Base-by-base conservation (phyloP, 2,113 vertebrate species). In the Psilopsiagon aurifrons region DNA sequence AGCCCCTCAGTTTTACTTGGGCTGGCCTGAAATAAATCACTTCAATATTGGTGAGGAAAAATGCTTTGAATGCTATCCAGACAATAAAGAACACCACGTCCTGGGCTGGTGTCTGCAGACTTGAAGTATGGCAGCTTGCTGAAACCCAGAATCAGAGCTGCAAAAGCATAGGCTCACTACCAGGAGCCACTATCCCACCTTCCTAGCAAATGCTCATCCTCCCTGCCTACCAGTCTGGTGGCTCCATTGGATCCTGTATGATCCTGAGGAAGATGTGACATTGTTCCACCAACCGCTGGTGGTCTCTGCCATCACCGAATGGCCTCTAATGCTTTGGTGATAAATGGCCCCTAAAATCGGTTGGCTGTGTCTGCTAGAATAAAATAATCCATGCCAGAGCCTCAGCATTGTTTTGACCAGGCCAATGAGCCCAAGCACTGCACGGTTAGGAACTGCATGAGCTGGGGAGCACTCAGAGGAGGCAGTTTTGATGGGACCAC, bases 91-190 rank as follows among this genome's bases (percentile, higher is more conserved):
- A 66, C 73, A 66, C 31, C 0, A 1, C 0, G 17, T 86, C 83
- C 74, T 74, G 80, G 28, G 22, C 41, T 84, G 47, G 25, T 41
- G 74, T 51, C 51, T 89, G 46, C 55, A 46, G 66, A 43, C 84
- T 89, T 0, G 0, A n/a, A n/a, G 4, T 74, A 59, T 3, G 37
- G 90, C 77, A 91, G 77, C 81, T 92, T 94, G 37, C 28, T 79
- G 87, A 49, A 70, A 24, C 33, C 54, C 44, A 28, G 77, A 19
- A 91, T 95, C 95, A 96, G 84, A 95, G 70, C 94, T 90, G 80
- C 83, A 85, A 96, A 92, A 95, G 66, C 74, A 91, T 55, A 86
- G 77, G 11, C 64, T 91, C 0, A 2, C 80, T 62, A 28, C 19
- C 39, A 90, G 66, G 17, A 97, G 66, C 46, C 82, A 94, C 82